Conservation (phyloP, 2,113 vertebrate genomes). For the Scolopax mira region DNA sequence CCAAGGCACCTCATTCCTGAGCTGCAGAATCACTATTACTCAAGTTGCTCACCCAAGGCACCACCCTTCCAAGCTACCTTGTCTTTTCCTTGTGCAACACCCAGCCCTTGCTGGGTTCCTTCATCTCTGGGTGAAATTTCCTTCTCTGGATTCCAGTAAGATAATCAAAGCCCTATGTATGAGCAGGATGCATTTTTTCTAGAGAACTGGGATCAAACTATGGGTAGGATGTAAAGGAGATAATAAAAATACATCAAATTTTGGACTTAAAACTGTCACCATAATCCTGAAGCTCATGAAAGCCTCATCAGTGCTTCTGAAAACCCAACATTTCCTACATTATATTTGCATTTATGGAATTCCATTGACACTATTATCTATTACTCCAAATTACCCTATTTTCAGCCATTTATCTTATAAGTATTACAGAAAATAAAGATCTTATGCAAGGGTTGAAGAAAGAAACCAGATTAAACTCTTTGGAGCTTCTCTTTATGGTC, state of each 20-base stretch:
- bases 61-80: slow-evolving; percentile 36
- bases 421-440: background rate
- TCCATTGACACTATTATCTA: background rate
- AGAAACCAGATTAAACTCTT: background rate
- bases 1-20: slow-evolving; percentile 52
- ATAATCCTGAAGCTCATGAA: background rate
- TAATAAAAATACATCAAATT: background rate
- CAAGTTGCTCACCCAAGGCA: background rate
- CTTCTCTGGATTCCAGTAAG: background rate
- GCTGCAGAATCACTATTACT: slow-evolving; percentile 23
- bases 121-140: background rate
- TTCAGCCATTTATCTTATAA: background rate
- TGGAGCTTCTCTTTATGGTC: background rate
- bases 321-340: background rate
- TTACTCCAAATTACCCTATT: background rate
- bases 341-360: background rate
- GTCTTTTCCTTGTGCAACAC: background rate
- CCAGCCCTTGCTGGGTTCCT: background rate
- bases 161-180: background rate
- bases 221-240: fast-evolving
- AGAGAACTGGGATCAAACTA: background rate
- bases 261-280: background rate
- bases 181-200: background rate
- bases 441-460: background rate
- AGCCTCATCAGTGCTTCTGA: background rate